A percentile compares a stretch with the other conserved stretches of the same genome.
phyloP scores from a whole-genome alignment of 2,113 vertebrate species.

The Ursus arctos region DNA sequence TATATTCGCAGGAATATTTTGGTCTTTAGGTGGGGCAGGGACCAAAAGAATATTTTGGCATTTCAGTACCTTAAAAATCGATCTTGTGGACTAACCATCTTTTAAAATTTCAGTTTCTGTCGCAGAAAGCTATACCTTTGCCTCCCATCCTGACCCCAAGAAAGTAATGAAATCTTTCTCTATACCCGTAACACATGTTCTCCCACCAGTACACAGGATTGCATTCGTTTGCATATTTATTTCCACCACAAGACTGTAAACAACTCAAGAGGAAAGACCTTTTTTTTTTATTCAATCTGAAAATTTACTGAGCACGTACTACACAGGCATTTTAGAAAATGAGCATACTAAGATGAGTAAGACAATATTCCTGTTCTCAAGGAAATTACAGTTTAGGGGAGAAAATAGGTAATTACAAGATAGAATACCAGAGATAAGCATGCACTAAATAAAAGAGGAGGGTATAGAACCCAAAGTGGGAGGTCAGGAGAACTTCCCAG shows the following conservation, averaged over 20 bases:
- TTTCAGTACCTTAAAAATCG: background rate
- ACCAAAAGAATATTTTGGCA: background rate
- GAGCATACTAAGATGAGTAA: background rate
- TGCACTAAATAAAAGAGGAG: background rate
- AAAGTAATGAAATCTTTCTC: background rate
- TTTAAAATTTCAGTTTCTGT: background rate
- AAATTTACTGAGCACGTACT: background rate
- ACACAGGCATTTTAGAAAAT: constrained; percentile 18
- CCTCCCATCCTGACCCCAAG: background rate
- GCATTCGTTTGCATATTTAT: constrained; percentile 10
- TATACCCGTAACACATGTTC: background rate
- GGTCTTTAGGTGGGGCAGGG: background rate
- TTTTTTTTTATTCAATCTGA: background rate
- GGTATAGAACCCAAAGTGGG: background rate
- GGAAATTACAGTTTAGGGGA: background rate
- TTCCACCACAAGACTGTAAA: background rate
- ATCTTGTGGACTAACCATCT: background rate
- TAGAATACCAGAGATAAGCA: background rate
- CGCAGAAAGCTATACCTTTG: background rate
- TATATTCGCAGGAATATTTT: background rate
- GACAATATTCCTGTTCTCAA: background rate
- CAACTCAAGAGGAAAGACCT: background rate
- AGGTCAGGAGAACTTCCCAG: constrained; percentile 7
- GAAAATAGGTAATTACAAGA: background rate
- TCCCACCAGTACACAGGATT: background rate